Base-by-base conservation (phyloP, 2,797 vertebrate species). In the Lacerta agilis region DNA sequence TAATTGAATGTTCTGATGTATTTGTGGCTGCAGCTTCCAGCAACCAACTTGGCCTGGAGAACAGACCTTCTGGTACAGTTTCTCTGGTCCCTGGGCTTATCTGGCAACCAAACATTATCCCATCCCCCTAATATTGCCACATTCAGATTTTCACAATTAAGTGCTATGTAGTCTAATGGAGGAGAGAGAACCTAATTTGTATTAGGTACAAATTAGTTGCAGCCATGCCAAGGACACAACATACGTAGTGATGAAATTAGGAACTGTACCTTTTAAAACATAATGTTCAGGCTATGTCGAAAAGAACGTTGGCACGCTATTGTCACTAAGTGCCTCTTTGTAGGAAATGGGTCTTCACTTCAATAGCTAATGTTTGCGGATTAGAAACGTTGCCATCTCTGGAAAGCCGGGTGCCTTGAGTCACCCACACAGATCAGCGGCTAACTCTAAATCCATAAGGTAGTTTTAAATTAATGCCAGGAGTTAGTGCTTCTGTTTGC, bases 381-480 rank as follows among this genome's bases (percentile, higher is more conserved):
- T 72, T 72, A 85, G 9, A 64, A 88, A 72, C 20, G 61, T 13
- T 20, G 67, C 41, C 36, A 61, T 33, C 38, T 29, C 55, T 43
- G 72, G 49, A 11, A 69, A 69, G 15, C n/a, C 1, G 1, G 55
- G 5, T 11, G 55, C 78, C 55, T 72, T 79, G 49, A 84, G 75
- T 77, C n/a, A 58, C 23, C 79, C 18, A 87, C 89, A 76, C 43
- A 86, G 3, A 18, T 41, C 69, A 84, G 77, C 79, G 1, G 69
- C 15, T 92, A 93, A 90, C 58, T 69, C 86, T 87, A 87, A 94
- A 91, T 91, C n/a, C 64, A 43, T 58, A 0, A 0, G 82, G 66
- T 85, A 93, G 64, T 92, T 95, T 93, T 76, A 92, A 84, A 93
- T 66, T 23, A 91, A 88, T 85, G 86, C 41, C 83, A 85, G 82